A percentile compares a stretch with the other conserved stretches of the same genome.
Conservation (phyloP, 2,113 vertebrate genomes). For the Rhynchopsitta pachyrhyncha region DNA sequence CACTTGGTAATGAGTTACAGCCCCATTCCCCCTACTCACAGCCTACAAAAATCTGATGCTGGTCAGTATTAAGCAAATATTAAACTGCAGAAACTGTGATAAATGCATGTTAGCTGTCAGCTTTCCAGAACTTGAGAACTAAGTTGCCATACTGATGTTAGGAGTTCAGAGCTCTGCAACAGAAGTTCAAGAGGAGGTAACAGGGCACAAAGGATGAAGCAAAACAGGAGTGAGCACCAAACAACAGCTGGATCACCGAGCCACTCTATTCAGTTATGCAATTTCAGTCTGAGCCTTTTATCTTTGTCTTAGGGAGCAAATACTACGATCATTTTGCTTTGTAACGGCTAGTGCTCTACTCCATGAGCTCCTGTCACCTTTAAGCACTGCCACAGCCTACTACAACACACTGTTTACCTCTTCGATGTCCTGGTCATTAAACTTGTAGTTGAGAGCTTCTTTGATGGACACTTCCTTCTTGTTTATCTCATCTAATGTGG, state of each 20-base stretch:
- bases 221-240: neutral
- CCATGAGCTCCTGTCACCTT: neutral
- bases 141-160: neutral
- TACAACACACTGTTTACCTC: constrained; percentile 75
- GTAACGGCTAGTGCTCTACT: neutral
- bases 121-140: neutral
- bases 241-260: neutral
- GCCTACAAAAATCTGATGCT: neutral
- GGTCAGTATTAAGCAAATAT: neutral
- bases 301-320: neutral
- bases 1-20: neutral
- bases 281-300: neutral
- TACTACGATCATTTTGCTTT: neutral
- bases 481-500: constrained; percentile 95
- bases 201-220: neutral
- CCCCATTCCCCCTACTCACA: neutral
- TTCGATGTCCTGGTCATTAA: constrained; percentile 98
- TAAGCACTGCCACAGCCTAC: neutral
- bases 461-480: constrained; percentile 98
- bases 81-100: neutral
- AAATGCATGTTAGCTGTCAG: neutral
- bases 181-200: neutral
- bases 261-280: neutral
- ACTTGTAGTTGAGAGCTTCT: constrained; percentile 97
- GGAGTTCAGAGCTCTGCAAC: neutral